These are phyloP conservation scores for Trialeurodes vaporariorum DNA, from an alignment of 1,140 invertebrate genomes.

Conservation along the genomic window DNA sequence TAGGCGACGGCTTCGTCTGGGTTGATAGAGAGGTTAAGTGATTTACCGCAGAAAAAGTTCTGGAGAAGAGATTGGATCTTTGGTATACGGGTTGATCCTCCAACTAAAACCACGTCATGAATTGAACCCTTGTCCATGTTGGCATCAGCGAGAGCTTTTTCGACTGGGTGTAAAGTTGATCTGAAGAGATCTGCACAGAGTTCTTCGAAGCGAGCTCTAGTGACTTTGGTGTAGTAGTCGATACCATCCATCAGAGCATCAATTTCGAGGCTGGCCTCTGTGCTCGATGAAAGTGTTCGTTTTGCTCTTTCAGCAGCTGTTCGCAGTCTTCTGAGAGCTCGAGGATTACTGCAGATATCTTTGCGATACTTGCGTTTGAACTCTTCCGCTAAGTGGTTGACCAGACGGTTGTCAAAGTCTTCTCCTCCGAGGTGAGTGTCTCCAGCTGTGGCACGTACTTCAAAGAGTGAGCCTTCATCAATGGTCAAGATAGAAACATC, in stretches of 20 bases:
- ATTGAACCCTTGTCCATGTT: too few relatives aligned
- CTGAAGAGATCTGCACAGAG: conserved; percentile 66
- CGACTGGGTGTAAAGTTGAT: too few relatives aligned
- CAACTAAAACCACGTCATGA: conserved; percentile 59
- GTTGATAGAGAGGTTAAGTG: too few relatives aligned
- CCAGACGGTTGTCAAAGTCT: too few relatives aligned
- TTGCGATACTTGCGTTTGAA: conserved; percentile 40
- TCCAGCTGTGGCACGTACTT: conserved; percentile 67
- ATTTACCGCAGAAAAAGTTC: too few relatives aligned
- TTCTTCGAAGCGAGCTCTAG: conserved; percentile 66
- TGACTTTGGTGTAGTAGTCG: conserved; percentile 60
- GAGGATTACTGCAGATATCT: conserved; percentile 36
- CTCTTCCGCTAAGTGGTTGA: too few relatives aligned
- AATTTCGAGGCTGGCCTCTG: conserved; percentile 55
- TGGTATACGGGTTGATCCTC: conserved; percentile 53
- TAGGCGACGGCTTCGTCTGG: conserved; percentile 67
- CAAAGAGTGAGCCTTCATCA: too few relatives aligned
- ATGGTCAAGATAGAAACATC: conserved; percentile 80
- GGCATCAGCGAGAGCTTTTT: too few relatives aligned
- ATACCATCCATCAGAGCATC: conserved; percentile 56
- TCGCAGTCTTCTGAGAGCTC: conserved; percentile 38
- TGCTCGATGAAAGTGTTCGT: conserved; percentile 57
- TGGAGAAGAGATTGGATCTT: too few relatives aligned
- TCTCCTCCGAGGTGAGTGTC: conserved; percentile 67
- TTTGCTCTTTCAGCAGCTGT: conserved; percentile 66